These are phyloP conservation scores for Sinodicranocentrus sp. DNA, from an alignment of 2,888 invertebrate genomes.

Conservation along the genomic window DNA sequence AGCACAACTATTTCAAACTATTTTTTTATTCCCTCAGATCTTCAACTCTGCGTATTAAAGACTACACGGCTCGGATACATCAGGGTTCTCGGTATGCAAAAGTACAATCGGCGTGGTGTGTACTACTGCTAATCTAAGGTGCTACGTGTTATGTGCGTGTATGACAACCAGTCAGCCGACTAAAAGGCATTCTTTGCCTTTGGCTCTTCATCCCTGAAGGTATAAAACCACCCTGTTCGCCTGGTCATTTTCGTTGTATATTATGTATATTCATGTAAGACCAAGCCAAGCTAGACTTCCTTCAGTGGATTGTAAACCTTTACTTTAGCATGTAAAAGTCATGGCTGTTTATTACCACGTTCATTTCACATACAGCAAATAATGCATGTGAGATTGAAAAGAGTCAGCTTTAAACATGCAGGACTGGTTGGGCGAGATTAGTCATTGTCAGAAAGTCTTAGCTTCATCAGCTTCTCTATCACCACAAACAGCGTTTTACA, in stretches of 20 bases:
- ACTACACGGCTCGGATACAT: too few species aligned
- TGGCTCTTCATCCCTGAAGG: constrained; percentile 49
- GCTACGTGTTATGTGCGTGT: constrained; percentile 8
- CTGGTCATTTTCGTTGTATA: constrained; percentile 7
- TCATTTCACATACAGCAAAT: neutral
- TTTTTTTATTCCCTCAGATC: too few species aligned
- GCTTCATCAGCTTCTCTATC: constrained; percentile 31
- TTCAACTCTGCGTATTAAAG: too few species aligned
- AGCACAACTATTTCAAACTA: constrained; percentile 43
- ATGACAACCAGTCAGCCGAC: constrained; percentile 32
- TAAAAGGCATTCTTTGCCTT: constrained; percentile 28
- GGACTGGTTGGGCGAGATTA: constrained; percentile 37
- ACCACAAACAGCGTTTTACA: neutral
- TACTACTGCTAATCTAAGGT: neutral
- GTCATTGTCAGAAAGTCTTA: constrained; percentile 40
- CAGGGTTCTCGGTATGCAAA: too few species aligned
- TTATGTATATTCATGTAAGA: constrained; percentile 13
- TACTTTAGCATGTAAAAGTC: constrained; percentile 5
- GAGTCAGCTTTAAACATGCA: neutral
- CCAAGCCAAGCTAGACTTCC: constrained; percentile 4
- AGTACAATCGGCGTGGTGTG: neutral
- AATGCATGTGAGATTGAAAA: neutral
- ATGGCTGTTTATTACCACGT: neutral
- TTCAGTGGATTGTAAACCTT: neutral
- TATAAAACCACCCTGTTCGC: constrained; percentile 30